Evolutionary conservation across 2,888 invertebrate species (phyloP).

Genomic region (Cantharis flavilabris): DNA sequence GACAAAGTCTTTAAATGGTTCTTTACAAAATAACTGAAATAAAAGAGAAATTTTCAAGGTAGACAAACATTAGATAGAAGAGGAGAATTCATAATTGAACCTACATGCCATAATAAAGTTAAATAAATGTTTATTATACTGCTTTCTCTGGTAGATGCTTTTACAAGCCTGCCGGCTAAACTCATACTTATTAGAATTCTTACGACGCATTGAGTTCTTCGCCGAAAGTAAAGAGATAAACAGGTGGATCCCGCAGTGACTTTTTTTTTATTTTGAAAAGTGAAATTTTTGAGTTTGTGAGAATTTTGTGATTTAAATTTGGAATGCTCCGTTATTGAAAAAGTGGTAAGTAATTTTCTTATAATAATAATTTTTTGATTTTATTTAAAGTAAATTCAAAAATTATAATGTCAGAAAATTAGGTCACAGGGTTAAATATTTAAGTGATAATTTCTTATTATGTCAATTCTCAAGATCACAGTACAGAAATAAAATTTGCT

Average conservation of each 20-base stretch:
- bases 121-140: slow-evolving; percentile 16
- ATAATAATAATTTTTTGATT: too few species aligned
- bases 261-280: not conserved
- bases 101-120: not conserved
- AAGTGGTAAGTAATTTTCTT: not conserved
- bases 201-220: slow-evolving; percentile 1
- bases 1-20: not conserved
- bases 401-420: not conserved
- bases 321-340: not conserved
- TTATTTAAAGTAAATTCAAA: not conserved
- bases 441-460: not conserved
- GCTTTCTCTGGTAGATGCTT: slow-evolving; percentile 23
- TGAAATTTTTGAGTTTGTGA: not conserved
- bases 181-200: not conserved
- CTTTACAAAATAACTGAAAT: not conserved
- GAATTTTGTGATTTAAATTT: not conserved
- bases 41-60: slow-evolving; percentile 10
- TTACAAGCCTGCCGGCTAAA: slow-evolving; percentile 7
- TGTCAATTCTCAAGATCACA: not conserved
- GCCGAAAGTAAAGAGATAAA: slow-evolving; percentile 11
- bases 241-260: not conserved
- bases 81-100: not conserved
- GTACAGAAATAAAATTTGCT: not conserved
- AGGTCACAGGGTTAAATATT: not conserved
- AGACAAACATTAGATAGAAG: not conserved